Base-by-base conservation (phyloP, 1,140 invertebrate genomes). In the Berghia stephanieae region DNA sequence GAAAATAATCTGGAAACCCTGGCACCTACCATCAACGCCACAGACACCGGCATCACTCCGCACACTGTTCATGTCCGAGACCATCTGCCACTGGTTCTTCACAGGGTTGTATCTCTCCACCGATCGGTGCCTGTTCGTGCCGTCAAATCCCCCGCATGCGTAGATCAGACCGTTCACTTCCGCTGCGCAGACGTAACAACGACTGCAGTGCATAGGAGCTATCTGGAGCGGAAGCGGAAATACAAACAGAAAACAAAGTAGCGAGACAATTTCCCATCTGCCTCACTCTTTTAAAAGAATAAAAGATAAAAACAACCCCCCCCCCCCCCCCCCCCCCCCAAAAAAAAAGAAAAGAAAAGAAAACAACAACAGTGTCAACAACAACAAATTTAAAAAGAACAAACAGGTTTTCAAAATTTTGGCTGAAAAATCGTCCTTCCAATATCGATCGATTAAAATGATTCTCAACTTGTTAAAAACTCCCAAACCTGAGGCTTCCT, bases 21-120 rank as follows among this genome's bases (percentile, higher is more conserved):
- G 40, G 13, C 1, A 3, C 74, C 76, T 76, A 91, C 92, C 91
- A 38, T 92, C 90, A 0, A 92, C 79, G 0, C 90, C 89, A 0
- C 92, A 91, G 0, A 92, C 92, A 43, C 94, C 94, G 0, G 95
- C 95, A 85, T 96, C 95, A 27, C 94, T 96, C 57, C 95, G 88
- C 36, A 84, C 80, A 4, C 81, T 82, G 80, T 93, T 93, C 76
- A 92, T 88, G 5, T 83, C 86, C 0, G 87, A 36, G 13, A 82
- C 75, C 38, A 81, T 46, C 0, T 94, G 94, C 96, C 96, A 98
- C 79, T 94, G 92, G 89, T 97, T 95, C 0, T 91, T 92, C 27
- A 92, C 91, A 0, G 95, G 94, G 87, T 96, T 94, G 88, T 96
- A 98, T 43, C 93, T 92, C 88, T 98, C 96, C 2, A 93, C 95